Evolutionary conservation across 1,140 invertebrate genomes (phyloP), one percentile per base, ranked within the genome.

Genomic region (Carcinoscorpius rotundicauda): DNA sequence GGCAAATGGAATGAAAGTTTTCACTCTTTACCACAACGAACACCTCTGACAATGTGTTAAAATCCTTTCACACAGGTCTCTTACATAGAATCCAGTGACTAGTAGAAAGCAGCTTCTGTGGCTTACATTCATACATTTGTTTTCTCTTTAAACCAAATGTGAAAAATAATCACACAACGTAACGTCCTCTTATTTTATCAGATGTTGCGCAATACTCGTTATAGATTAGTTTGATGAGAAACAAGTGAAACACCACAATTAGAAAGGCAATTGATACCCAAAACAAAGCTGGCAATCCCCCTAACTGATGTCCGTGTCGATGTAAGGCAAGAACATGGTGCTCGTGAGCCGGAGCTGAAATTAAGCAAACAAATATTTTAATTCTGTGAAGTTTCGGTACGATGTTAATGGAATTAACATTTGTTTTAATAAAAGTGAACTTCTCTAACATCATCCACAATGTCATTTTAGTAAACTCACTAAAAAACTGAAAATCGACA

Each of bases 161-260:
- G 48, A 10, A 57, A 57, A 29, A 57, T 60, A 6, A 49, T 68
- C 64, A 68, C 9, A 68, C 64, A 51, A 66, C 62, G 58, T 68
- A 68, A 58, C 67, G 6, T 51, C 64, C 64, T n/a, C 67, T 57
- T 11, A 62, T 52, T 51, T 68, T 68, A 58, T 68, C 67, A 9
- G 57, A 58, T 51, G 58, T 64, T 48, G 64, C 62, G 63, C 67
- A 89, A 77, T 90, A 93, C 75, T 96, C 93, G 72, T 90, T 93
- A 76, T 91, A 88, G 69, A 97, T 91, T 62, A 97, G 81, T 79
- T 93, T 93, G 78, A 89, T 91, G 6, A 97, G 81, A 79, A 97
- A 97, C 67, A 97, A 78, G 80, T 97, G 94, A 78, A 97, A 97
- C 68, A 95, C 82, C 67, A 94, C 81, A 69, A 97, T 91, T 64